Base-by-base conservation (phyloP, 2,888 invertebrate species). In the Hermaeophaga mercurialis region DNA sequence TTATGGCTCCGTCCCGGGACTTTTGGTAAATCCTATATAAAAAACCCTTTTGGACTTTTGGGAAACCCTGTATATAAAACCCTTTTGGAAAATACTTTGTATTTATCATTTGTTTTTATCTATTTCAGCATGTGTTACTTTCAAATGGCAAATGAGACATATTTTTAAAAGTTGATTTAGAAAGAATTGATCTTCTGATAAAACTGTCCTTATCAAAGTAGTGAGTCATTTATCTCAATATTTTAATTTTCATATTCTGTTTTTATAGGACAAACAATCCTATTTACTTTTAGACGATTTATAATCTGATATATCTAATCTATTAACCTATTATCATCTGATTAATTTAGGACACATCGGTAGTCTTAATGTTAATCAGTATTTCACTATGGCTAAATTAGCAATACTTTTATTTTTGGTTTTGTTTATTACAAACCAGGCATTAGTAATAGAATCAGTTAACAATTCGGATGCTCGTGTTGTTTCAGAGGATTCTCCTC, bases 401-500 rank as follows among this genome's bases (percentile, higher is more conserved):
- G 36, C 36, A 15, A 36, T 36, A 9, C 15, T 3, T 17, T 17
- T 15, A 3, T 31, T 31, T 31, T 31, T 31, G 31, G 11, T 31
- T n/a, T 31, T 31, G 12, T 12, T 31, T 4, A 3, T 31, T 31
- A 12, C 31, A 3, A 28, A 28, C n/a, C 3, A 28, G 8, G 22
- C 22, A 4, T 22, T 22, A 5, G 7, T 22, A 7, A 9, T 9
- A 28, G 2, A 22, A 5, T 22, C 22, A 22, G 3, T 5, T 22
- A 22, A 28, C 9, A 8, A 28, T 36, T 14, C 14, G 12, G 15
- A 7, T 36, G 36, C 1, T 36, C 8, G 2, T 14, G 24, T 1
- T 26, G 22, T 24, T 38, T n/a, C 6, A 38, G 39, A 28, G 15
- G 18, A 50, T 15, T 31, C 50, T 9, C 15, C 14, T 18, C 46